Evolutionary conservation across 92 coral and sea anemone species (phyloP).

Genomic region (Heteractis magnifica): DNA sequence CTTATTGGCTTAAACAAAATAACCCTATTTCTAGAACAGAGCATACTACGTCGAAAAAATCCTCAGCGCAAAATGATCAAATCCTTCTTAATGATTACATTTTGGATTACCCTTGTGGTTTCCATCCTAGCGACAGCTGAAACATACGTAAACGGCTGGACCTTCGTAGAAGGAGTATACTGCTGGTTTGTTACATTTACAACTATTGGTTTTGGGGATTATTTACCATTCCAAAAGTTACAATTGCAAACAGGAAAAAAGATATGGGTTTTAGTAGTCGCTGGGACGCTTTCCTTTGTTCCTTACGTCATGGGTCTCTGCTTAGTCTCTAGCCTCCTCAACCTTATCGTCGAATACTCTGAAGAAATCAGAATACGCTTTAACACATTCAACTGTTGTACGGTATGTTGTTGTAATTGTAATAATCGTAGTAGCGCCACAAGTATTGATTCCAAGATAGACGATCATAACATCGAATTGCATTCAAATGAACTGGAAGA

Average conservation of each 20-base stretch:
- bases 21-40: slow-evolving; percentile 12
- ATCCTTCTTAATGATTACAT: slow-evolving; percentile 2
- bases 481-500: no score
- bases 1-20: slow-evolving; percentile 13
- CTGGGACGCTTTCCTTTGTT: not conserved
- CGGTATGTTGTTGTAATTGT: not conserved
- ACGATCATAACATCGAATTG: no score
- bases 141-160: not conserved
- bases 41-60: slow-evolving; percentile 9
- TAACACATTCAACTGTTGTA: not conserved
- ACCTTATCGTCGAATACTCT: not conserved
- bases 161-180: slow-evolving; percentile 11
- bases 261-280: not conserved
- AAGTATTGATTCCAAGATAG: no score
- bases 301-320: slow-evolving; percentile 9
- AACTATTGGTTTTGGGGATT: slow-evolving; percentile 22
- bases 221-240: slow-evolving; percentile 4
- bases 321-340: slow-evolving; percentile 1
- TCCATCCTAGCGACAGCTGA: not conserved
- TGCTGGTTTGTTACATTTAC: slow-evolving; percentile 27
- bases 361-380: slow-evolving; percentile 9
- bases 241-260: not conserved
- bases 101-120: not conserved
- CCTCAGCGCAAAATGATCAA: slow-evolving; percentile 8
- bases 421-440: no score